These are phyloP conservation scores for Chanos chanos DNA, from an alignment of 2,797 vertebrate genomes.

Conservation along the genomic window DNA sequence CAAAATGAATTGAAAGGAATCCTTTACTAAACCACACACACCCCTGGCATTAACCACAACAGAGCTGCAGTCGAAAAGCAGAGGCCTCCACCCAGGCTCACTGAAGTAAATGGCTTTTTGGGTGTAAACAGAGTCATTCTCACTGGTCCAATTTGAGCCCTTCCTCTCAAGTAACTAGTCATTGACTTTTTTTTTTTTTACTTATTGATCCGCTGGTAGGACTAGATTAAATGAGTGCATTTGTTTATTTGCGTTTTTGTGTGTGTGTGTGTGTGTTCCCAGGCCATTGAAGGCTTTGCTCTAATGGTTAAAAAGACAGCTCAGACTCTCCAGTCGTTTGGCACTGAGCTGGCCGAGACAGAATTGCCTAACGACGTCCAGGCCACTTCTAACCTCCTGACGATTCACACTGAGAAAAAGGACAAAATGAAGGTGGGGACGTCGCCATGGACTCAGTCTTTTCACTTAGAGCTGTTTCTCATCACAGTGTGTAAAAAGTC, in stretches of 20 bases:
- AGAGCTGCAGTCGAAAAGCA: too few species aligned
- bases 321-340: conserved; percentile 89
- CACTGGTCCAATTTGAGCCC: not conserved
- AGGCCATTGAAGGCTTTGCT: conserved; percentile 89
- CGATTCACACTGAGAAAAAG: conserved; percentile 81
- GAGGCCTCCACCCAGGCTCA: too few species aligned
- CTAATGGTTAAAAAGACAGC: conserved; percentile 94
- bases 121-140: not conserved
- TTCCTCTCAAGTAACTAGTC: conserved; percentile 10
- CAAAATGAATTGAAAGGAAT: not conserved
- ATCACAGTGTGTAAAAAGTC: too few species aligned
- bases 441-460: too few species aligned
- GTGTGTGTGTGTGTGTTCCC: not conserved
- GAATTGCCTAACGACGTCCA: conserved; percentile 90
- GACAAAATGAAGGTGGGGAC: conserved; percentile 85
- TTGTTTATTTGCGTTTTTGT: not conserved
- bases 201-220: conserved; percentile 13
- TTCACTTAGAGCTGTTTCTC: too few species aligned
- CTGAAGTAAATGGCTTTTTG: too few species aligned
- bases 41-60: too few species aligned
- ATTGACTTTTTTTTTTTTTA: not conserved
- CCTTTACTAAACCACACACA: too few species aligned
- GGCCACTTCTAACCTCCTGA: conserved; percentile 82
- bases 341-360: conserved; percentile 92
- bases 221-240: not conserved